Evolutionary conservation across 2,888 invertebrate genomes (phyloP).

Genomic region (Acronicta leporina): DNA sequence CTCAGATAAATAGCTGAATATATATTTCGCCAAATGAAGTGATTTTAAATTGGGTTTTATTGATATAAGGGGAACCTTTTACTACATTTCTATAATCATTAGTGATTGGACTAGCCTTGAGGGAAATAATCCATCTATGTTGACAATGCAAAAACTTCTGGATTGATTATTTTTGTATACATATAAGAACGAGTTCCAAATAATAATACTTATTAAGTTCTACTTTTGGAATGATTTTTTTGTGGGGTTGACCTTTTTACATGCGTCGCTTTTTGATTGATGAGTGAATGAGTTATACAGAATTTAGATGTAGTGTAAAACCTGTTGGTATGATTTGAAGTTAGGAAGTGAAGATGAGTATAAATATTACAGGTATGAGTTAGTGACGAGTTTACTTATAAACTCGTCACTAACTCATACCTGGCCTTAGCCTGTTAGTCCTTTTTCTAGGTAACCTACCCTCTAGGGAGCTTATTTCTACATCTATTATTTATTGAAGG

Average conservation of each 20-base stretch:
- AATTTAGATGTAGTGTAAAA: constrained; percentile 28
- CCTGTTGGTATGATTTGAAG: constrained; percentile 22
- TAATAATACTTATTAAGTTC: constrained; percentile 39
- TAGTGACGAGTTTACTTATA: background rate
- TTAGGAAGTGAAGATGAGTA: constrained; percentile 5
- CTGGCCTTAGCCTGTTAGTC: background rate
- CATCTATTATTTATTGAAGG: constrained; percentile 12
- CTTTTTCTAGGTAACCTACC: background rate
- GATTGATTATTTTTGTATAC: constrained; percentile 55
- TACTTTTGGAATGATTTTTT: constrained; percentile 51
- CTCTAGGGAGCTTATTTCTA: background rate
- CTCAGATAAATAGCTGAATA: constrained; percentile 55
- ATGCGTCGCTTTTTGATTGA: constrained; percentile 34
- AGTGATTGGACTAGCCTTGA: constrained; percentile 33
- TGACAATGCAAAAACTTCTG: constrained; percentile 49
- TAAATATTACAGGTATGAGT: constrained; percentile 3
- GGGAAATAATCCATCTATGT: constrained; percentile 26
- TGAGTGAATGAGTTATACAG: constrained; percentile 18
- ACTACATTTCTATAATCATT: constrained; percentile 40
- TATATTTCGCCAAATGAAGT: constrained; percentile 56
- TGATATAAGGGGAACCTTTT: constrained; percentile 38
- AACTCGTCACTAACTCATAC: no score
- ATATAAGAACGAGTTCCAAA: constrained; percentile 51
- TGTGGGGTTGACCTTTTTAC: constrained; percentile 45
- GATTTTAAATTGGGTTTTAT: constrained; percentile 58